These are phyloP conservation scores for Drosophila ustulata DNA, from an alignment of 2,888 invertebrate species.

Conservation along the genomic window DNA sequence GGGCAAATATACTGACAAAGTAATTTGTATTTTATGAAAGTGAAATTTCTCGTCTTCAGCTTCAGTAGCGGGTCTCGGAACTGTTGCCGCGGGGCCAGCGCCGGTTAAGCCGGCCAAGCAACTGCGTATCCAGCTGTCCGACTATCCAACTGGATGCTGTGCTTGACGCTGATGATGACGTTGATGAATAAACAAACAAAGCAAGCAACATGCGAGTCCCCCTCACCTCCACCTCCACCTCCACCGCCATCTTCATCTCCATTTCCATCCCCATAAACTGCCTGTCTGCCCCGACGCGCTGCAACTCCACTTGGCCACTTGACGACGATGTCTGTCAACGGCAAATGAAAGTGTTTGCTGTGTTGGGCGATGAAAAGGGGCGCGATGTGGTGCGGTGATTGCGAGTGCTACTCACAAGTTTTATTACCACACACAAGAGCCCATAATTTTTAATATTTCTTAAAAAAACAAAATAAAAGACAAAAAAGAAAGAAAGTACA, in stretches of 20 bases:
- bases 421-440: slow-evolving; percentile 76
- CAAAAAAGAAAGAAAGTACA: slow-evolving; percentile 43
- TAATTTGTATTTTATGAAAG: slow-evolving; percentile 64
- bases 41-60: slow-evolving; percentile 58
- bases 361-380: slow-evolving; percentile 59
- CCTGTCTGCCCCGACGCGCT: not conserved
- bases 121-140: slow-evolving; percentile 34
- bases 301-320: slow-evolving; percentile 57
- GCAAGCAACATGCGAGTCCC: slow-evolving; percentile 51
- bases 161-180: slow-evolving; percentile 66
- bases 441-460: slow-evolving; percentile 62
- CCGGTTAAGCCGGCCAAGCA: slow-evolving; percentile 35
- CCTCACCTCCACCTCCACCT: not conserved
- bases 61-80: slow-evolving; percentile 11
- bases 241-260: not conserved
- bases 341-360: slow-evolving; percentile 76
- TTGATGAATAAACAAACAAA: slow-evolving; percentile 68
- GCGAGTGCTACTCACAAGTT: slow-evolving; percentile 77
- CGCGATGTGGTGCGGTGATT: slow-evolving; percentile 46
- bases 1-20: slow-evolving; percentile 49
- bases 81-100: slow-evolving; percentile 54
- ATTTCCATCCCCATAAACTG: not conserved
- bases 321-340: slow-evolving; percentile 76
- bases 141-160: slow-evolving; percentile 58
- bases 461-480: slow-evolving; percentile 47